phyloP scores from a whole-genome alignment of 2,113 vertebrate species.

The Amphiprion percula region DNA sequence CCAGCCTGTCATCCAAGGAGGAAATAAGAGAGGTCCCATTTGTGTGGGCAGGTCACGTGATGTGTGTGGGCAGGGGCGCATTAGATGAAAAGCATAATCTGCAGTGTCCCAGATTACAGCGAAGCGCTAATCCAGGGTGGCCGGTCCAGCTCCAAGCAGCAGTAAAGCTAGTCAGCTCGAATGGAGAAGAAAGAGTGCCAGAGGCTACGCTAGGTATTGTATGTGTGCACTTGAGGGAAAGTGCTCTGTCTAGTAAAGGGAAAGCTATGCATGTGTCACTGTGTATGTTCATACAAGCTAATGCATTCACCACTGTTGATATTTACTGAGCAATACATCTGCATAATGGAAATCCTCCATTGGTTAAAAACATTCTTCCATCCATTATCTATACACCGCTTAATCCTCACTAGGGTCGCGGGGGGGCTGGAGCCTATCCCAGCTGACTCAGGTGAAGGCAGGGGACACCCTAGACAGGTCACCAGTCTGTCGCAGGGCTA shows the following conservation, averaged over 20 bases:
- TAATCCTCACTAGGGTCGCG: too few species aligned
- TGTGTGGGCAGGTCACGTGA: constrained; percentile 73
- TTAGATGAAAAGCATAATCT: constrained; percentile 82
- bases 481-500: too few species aligned
- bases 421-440: too few species aligned
- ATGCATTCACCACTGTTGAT: not conserved
- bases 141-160: constrained; percentile 53
- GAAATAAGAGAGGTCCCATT: constrained; percentile 67
- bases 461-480: too few species aligned
- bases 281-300: not conserved
- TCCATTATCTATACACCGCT: too few species aligned
- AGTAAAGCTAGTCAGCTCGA: constrained; percentile 64
- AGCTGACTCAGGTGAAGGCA: too few species aligned
- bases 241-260: constrained; percentile 8
- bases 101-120: constrained; percentile 85
- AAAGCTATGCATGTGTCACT: constrained; percentile 8
- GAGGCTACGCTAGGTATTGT: constrained; percentile 42
- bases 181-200: constrained; percentile 44
- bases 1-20: constrained; percentile 55
- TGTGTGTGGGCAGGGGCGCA: constrained; percentile 6
- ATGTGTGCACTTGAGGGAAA: constrained; percentile 20
- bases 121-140: constrained; percentile 76
- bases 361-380: not conserved
- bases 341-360: not conserved
- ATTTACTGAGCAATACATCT: constrained; percentile 13